Evolutionary conservation across 2,888 invertebrate species (phyloP).

Genomic region (Norana najaformis): DNA sequence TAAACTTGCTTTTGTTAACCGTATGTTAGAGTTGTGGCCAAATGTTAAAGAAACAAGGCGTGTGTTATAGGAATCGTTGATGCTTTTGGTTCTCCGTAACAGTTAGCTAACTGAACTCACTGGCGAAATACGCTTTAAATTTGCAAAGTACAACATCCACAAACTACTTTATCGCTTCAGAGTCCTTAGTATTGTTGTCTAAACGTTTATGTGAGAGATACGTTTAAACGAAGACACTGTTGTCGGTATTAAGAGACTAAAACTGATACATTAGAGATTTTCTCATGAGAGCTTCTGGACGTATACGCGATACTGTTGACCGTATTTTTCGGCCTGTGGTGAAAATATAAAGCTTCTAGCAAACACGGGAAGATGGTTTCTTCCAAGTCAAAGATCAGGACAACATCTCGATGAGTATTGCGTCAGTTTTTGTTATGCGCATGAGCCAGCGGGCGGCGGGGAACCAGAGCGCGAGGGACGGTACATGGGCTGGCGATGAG

Average conservation of each 20-base stretch:
- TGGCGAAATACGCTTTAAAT: not conserved
- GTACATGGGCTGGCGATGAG: not conserved
- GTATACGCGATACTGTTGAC: not conserved
- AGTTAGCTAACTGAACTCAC: not conserved
- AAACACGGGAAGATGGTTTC: not conserved
- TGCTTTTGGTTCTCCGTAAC: too few relatives aligned
- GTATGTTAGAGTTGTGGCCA: not conserved
- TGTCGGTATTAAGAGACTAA: not conserved
- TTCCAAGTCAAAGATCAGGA: not conserved
- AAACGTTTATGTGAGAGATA: not conserved
- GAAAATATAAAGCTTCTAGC: not conserved
- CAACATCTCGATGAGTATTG: not conserved
- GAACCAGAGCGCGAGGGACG: not conserved
- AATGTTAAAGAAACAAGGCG: too few relatives aligned
- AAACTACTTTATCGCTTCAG: not conserved
- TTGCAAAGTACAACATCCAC: not conserved
- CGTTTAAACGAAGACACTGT: too few relatives aligned
- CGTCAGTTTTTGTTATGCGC: conserved; percentile 3
- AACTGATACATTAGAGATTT: not conserved
- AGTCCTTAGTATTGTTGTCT: not conserved
- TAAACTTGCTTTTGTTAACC: too few relatives aligned
- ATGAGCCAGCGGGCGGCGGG: not conserved
- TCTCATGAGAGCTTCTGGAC: too few relatives aligned
- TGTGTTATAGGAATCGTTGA: too few relatives aligned
- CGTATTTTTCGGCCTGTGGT: not conserved